phyloP scores from a whole-genome alignment of 2,797 vertebrate genomes.

The Heliangelus exortis region DNA sequence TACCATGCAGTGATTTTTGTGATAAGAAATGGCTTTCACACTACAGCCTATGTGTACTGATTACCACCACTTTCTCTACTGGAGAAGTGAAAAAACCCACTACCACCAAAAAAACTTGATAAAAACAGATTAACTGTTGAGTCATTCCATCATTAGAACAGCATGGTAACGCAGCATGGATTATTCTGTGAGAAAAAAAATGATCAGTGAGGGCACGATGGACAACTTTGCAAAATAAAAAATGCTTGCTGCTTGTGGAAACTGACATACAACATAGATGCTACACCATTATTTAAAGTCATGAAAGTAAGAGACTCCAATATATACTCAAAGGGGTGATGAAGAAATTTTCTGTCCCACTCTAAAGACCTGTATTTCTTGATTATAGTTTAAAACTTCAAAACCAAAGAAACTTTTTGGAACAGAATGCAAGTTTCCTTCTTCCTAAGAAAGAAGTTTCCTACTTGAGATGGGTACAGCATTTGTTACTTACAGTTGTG shows the following conservation, averaged over 20 bases:
- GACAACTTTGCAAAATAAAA: not conserved
- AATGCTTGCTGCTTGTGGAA: not conserved
- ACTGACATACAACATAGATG: accelerated
- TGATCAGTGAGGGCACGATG: not conserved
- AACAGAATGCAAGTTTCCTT: not conserved
- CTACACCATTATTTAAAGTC: not conserved
- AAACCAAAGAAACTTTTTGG: not conserved
- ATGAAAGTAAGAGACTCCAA: not conserved
- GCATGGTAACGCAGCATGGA: not conserved
- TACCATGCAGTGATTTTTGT: not conserved
- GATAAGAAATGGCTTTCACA: constrained; percentile 31
- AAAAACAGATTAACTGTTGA: not conserved
- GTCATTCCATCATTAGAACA: not conserved
- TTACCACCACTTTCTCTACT: not conserved
- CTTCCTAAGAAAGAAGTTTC: not conserved
- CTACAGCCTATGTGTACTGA: not conserved
- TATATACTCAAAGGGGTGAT: not conserved
- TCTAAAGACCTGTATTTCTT: not conserved
- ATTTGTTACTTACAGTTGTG: not conserved
- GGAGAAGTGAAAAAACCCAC: not conserved
- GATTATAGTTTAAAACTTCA: not conserved
- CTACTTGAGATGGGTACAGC: not conserved
- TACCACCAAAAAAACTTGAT: not conserved
- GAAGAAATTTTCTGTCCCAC: not conserved
- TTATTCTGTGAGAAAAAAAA: not conserved